Base-by-base conservation (phyloP, 2,888 invertebrate genomes). In the Agrotis exclamationis region DNA sequence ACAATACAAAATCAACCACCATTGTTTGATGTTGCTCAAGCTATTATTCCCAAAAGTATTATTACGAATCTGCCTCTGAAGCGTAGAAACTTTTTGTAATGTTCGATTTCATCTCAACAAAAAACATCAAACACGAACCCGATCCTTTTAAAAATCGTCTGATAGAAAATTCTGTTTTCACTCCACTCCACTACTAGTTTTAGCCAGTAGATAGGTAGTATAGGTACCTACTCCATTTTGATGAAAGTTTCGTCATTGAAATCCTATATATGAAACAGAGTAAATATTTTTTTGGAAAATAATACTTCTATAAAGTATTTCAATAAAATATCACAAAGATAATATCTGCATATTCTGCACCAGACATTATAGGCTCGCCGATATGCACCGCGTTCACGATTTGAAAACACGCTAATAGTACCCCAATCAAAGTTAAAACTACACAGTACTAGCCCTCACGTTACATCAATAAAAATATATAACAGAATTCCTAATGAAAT, bases 151-250 rank as follows among this genome's bases (percentile, higher is more conserved):
- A 45, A 73, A 39, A 48, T 22, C 24, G 47, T 53, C 67, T 68
- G 51, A 73, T 73, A 28, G 28, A 64, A 59, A 65, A 65, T 73
- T 73, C 54, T 22, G 44, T 63, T 65, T 71, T 11, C n/a, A 58
- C 50, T 47, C 33, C 33, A 63, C 24, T 72, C 50, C 44, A 51
- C 51, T 20, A 58, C 57, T 47, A 51, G 33, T 20, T 33, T n/a
- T 20, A 33, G 56, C 7, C 20, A 9, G 58, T 24, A 47, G 63
- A 54, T 44, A 18, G 7, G 18, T 58, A 33, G 47, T 62, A 54
- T 44, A 18, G 11, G 18, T 53, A 39, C n/a, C 45, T 33, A 28
- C 39, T n/a, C 33, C 16, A 44, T 45, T 47, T 58, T 22, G 51
- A 59, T 28, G 54, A 54, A 59, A 54, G 13, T 20, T 45, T n/a